These are phyloP conservation scores for Thermophis baileyi DNA, from an alignment of 2,113 vertebrate species.

Conservation along the genomic window DNA sequence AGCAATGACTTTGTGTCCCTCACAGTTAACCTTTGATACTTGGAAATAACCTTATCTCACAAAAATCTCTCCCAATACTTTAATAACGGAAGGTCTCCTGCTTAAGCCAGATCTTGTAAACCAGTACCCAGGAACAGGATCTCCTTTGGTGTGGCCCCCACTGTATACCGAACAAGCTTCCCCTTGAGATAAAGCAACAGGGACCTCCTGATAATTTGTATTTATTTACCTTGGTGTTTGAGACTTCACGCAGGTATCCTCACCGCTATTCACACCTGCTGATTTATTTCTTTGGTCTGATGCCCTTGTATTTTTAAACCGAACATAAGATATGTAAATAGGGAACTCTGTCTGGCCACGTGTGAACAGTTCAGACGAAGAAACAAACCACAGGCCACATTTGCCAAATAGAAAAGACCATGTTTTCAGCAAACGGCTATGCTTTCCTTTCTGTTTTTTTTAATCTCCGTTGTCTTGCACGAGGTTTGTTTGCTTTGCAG, in stretches of 20 bases:
- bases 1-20: constrained; percentile 19
- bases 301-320: not conserved
- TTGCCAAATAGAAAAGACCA: not conserved
- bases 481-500: not conserved
- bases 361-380: not conserved
- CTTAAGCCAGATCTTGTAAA: not conserved
- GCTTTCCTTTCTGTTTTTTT: not conserved
- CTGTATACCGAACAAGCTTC: not conserved
- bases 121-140: not conserved
- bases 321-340: not conserved
- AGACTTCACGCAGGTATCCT: not conserved
- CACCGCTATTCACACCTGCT: not conserved
- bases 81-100: not conserved
- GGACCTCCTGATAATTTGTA: not conserved
- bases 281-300: not conserved
- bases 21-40: not conserved
- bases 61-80: not conserved
- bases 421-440: not conserved
- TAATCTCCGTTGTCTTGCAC: not conserved
- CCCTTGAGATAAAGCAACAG: not conserved
- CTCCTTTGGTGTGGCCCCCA: not conserved
- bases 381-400: not conserved
- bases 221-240: not conserved
- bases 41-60: not conserved
- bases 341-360: not conserved